A percentile compares a stretch with the other conserved stretches of the same genome.
Evolutionary conservation across 2,797 vertebrate genomes (phyloP).

Genomic region (Sus cebifrons): DNA sequence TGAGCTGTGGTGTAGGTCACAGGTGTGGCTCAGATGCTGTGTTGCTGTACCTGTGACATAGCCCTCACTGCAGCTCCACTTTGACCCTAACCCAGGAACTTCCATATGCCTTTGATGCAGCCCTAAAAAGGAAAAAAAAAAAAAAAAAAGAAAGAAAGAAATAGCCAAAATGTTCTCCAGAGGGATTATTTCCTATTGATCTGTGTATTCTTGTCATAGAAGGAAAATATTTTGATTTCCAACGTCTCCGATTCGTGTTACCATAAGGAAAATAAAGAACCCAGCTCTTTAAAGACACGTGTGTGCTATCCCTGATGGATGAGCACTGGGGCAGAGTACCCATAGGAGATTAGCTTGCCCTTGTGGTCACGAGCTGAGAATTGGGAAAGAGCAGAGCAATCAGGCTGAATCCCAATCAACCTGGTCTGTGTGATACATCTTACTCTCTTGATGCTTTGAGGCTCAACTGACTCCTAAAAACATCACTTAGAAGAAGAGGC

Average conservation of each 20-base stretch:
- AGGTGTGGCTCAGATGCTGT: too few relatives aligned
- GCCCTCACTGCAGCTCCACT: too few relatives aligned
- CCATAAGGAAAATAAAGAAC: not conserved
- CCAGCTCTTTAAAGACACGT: accelerated
- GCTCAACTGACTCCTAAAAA: not conserved
- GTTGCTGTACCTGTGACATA: too few relatives aligned
- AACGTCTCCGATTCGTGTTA: not conserved
- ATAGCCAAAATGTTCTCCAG: not conserved
- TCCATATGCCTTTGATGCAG: too few relatives aligned
- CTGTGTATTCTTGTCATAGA: not conserved
- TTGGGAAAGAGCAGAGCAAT: not conserved
- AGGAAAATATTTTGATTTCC: not conserved
- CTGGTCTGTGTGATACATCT: accelerated
- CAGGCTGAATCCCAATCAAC: not conserved
- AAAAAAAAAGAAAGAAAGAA: not conserved
- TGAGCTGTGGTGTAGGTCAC: too few relatives aligned
- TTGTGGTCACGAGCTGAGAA: not conserved
- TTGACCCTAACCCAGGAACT: too few relatives aligned
- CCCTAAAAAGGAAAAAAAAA: too few relatives aligned
- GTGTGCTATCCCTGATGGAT: too few relatives aligned
- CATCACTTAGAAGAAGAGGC: not conserved
- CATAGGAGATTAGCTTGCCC: accelerated
- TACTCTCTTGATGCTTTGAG: not conserved
- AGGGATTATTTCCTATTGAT: not conserved
- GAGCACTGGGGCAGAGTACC: accelerated